Evolutionary conservation across 2,888 invertebrate genomes (phyloP).

Genomic region (Bombyx huttoni): DNA sequence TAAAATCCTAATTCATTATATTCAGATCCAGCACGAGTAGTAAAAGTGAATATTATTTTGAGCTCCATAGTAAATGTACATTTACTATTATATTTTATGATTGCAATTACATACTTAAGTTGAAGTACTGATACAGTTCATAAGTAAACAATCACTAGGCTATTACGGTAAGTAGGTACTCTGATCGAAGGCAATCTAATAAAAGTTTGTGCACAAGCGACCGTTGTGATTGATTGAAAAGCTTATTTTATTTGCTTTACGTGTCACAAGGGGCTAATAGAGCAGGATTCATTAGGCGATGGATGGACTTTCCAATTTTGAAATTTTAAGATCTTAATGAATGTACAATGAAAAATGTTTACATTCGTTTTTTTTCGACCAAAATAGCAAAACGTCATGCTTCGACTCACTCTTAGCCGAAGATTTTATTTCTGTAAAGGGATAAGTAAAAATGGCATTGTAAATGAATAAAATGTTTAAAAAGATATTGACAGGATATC

Average conservation of each 20-base stretch:
- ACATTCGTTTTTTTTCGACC: background rate
- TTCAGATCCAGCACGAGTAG: no score
- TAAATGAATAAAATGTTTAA: no score
- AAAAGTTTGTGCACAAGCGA: slow-evolving; percentile 43
- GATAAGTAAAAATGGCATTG: no score
- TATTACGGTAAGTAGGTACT: slow-evolving; percentile 48
- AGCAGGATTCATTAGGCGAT: slow-evolving; percentile 7
- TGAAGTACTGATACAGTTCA: background rate
- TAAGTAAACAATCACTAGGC: slow-evolving; percentile 30
- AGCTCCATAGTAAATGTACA: background rate
- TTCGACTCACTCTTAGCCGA: no score
- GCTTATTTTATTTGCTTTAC: slow-evolving; percentile 44
- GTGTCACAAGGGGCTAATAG: slow-evolving; percentile 28
- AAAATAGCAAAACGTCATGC: no score
- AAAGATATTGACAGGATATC: no score
- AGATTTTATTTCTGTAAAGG: no score
- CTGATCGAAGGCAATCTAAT: slow-evolving; percentile 55
- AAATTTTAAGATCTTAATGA: background rate
- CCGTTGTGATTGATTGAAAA: slow-evolving; percentile 45
- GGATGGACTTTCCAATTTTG: background rate
- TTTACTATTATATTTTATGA: background rate
- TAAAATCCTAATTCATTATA: no score
- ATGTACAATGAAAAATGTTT: background rate
- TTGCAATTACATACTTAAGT: background rate
- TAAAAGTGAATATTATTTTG: no score